Evolutionary conservation across 2,888 invertebrate genomes (phyloP), one percentile per base, ranked within the genome.

Genomic region (Drosophila quinaria): DNA sequence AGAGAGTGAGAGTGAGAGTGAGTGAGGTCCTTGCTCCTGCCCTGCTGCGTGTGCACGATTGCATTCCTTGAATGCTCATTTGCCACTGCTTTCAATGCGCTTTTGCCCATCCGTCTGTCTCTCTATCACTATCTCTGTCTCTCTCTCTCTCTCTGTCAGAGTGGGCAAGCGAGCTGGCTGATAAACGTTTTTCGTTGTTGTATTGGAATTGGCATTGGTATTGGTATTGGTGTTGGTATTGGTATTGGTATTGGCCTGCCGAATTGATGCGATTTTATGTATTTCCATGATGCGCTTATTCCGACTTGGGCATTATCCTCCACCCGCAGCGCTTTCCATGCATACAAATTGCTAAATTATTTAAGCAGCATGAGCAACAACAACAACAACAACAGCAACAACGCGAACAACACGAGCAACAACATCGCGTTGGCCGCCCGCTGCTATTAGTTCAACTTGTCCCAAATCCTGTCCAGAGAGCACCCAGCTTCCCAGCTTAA

Each of bases 291-390:
- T 84, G 84, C 84, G 84, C 84, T 87, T 85, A 84, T 85, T 77
- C 88, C 88, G 83, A 77, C 82, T 85, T 79, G 64, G 82, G 87
- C 65, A 87, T 87, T 87, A 87, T 74, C 74, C 79, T 69, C 64
- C 77, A 72, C 79, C 78, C 81, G 71, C 83, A 83, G 77, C 60
- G 84, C 86, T 86, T 88, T 80, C 74, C 85, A 88, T 86, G 85
- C 88, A 86, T 86, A 88, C 85, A 86, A 86, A 86, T 86, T 86
- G 88, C 85, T 88, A 88, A 86, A 86, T 86, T 86, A 86, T 86
- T 86, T 86, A 86, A 86, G 85, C 86, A 75, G 58, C 71, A 70
- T 52, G 70, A 60, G 19, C 55, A 62, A 29, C 19, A 58, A 8
- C 15, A 51, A 47, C 35, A 39, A 33, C 47, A 64, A 10, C 42